Base-by-base conservation (phyloP, 2,113 vertebrate species). In the Tragulus kanchil region DNA sequence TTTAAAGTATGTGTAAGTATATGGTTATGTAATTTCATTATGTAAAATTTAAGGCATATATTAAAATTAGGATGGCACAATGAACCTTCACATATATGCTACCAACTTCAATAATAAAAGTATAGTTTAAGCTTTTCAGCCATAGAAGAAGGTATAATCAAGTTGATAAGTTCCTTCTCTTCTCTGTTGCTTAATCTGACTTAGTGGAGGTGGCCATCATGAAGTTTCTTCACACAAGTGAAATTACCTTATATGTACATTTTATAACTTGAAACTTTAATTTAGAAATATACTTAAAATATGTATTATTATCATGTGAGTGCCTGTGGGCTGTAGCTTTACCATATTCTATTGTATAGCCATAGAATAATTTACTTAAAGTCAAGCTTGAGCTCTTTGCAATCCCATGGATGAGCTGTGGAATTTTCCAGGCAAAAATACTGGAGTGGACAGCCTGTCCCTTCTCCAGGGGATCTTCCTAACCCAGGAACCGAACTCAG, bases 261-360 rank as follows among this genome's bases (percentile, higher is more conserved):
- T 90, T 90, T 94, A 4, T 88, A 75, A 65, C 52, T 92, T 85
- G 42, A 85, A 61, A 19, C 75, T 89, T 96, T 92, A 10, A 81
- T 85, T 85, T 92, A 84, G 64, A 15, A 21, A 7, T 61, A 8
- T 36, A 31, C 50, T 54, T 11, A 31, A 36, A 62, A 71, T 48
- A 62, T 73, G 5, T 85, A 71, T 84, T 85, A 64, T 85, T 93
- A 90, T 23, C 71, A 1, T 93, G 13, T 94, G 50, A 83, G 16
- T n/a, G 31, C 31, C 26, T 75, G 0, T 93, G 56, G 21, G 86
- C 36, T 93, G n/a, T 79, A 42, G 11, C 17, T 90, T 15, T 56
- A 50, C 14, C 42, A 5, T 31, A 65, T 82, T 81, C 28, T 78
- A 26, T 71, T 89, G 7, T 89, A 7, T 89, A 67, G 62, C 71